Conservation (phyloP, 2,797 vertebrate genomes). For the Distichodus sexfasciatus region DNA sequence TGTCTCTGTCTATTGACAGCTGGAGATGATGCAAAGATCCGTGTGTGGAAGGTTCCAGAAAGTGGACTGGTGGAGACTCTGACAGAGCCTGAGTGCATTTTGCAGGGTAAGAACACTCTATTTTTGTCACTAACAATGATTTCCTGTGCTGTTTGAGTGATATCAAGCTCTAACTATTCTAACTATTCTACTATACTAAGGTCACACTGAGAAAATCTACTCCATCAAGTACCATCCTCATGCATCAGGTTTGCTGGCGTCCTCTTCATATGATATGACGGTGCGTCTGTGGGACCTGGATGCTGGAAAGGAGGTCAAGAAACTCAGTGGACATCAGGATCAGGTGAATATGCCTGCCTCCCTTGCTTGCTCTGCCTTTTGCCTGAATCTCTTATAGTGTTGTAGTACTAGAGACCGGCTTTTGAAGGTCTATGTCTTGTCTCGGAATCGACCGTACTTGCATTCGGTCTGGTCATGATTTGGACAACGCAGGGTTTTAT, state of each 20-base stretch:
- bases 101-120: conserved; percentile 72
- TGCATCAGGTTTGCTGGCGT: conserved; percentile 83
- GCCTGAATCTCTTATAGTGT: neutral
- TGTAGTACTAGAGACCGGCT: too few species aligned
- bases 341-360: conserved; percentile 74
- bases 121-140: neutral
- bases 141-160: conserved; percentile 18
- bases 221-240: conserved; percentile 88
- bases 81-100: conserved; percentile 76
- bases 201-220: conserved; percentile 96
- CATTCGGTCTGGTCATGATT: too few species aligned
- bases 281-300: conserved; percentile 87
- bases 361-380: neutral
- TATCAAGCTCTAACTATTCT: conserved; percentile 1
- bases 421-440: too few species aligned
- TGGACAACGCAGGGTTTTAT: too few species aligned
- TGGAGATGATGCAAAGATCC: conserved; percentile 91
- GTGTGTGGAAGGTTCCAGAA: conserved; percentile 83
- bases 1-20: conserved; percentile 64
- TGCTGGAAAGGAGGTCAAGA: conserved; percentile 65
- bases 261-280: conserved; percentile 90
- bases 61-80: conserved; percentile 79
- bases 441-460: too few species aligned
- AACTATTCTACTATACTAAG: conserved; percentile 66
- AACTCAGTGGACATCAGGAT: conserved; percentile 84